Evolutionary conservation across 2,113 vertebrate species (phyloP), one percentile per base, ranked within the genome.

Genomic region (Acanthochromis polyacanthus): DNA sequence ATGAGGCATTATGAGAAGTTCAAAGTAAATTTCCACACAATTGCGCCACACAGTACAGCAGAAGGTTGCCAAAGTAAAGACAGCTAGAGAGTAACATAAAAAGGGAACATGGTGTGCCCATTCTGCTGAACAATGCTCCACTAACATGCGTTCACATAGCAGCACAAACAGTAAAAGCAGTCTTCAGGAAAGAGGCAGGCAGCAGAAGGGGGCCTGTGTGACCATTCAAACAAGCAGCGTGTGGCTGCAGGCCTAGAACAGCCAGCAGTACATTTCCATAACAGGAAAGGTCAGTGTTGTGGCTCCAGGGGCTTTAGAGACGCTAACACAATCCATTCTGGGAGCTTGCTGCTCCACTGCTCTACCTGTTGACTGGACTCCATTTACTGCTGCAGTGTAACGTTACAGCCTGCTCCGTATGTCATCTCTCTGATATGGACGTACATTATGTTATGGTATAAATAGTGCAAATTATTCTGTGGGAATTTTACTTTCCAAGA

Each of bases 251-350:
- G 80, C 88, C 89, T 75, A 71, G 73, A 83, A 80, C 82, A 83
- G 88, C 80, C 90, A 76, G 78, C 68, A 80, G 86, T 67, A 90
- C 92, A 90, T 93, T 90, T 92, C 91, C 93, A 91, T 90, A 93
- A 94, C 92, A 94, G 92, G 93, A 95, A 94, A 94, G 90, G 92
- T 90, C 87, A 90, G 90, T 61, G 82, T 83, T 87, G 79, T 85
- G 88, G 88, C 85, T 88, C 77, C 77, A 75, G 82, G 75, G 81
- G 76, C 80, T 86, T 85, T 61, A 82, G 73, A 82, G 84, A 83
- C 78, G 32, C 71, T 10, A 83, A 82, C 80, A 85, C 72, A 85
- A 88, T 82, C 88, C 80, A 59, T 70, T 83, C 78, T 80, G 64
- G 59, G 85, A 89, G 68, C 64, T 45, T 43, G n/a, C 65, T 30